phyloP scores from a whole-genome alignment of 2,113 vertebrate genomes.

The Progne subis region DNA sequence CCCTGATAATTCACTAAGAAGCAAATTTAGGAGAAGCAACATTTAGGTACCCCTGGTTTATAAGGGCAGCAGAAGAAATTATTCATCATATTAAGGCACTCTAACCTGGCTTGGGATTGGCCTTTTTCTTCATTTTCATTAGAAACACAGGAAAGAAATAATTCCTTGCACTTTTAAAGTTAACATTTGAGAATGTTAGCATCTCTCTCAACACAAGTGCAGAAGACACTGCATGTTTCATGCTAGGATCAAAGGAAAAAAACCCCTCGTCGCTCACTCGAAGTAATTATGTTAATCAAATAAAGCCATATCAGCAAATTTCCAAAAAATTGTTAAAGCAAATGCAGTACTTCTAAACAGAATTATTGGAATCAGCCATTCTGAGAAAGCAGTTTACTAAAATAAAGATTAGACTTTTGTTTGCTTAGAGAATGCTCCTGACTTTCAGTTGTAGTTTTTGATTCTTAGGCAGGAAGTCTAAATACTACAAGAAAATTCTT shows the following conservation, averaged over 20 bases:
- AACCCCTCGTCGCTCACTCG: not conserved
- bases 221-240: not conserved
- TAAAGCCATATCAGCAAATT: not conserved
- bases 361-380: not conserved
- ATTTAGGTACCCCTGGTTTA: not conserved
- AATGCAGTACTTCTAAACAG: not conserved
- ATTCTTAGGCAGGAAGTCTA: not conserved
- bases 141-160: not conserved
- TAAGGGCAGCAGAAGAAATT: not conserved
- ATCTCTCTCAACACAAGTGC: not conserved
- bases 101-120: not conserved
- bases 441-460: not conserved
- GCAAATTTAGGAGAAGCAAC: not conserved
- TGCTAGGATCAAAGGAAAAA: not conserved
- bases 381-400: not conserved
- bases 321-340: not conserved
- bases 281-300: not conserved
- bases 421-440: not conserved
- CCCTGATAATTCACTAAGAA: not conserved
- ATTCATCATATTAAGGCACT: not conserved
- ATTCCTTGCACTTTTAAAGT: not conserved
- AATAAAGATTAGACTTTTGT: not conserved
- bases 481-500: not conserved
- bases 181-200: not conserved
- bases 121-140: not conserved